Conservation (phyloP, 2,797 vertebrate genomes). For the Apodemus agrarius region DNA sequence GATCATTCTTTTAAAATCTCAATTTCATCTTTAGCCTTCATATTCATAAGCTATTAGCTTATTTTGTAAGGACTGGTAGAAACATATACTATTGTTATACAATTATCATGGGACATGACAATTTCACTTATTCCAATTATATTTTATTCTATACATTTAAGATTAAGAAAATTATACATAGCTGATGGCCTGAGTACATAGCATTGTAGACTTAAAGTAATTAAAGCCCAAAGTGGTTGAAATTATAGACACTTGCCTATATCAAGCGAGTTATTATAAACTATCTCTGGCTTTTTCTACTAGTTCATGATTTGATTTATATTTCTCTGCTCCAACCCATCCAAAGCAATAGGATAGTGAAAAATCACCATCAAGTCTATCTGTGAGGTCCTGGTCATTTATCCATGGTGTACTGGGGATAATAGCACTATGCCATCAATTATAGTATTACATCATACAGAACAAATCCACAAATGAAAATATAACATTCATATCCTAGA, state of each 20-base stretch:
- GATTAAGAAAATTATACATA: conserved; percentile 31
- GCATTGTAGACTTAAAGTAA: conserved; percentile 53
- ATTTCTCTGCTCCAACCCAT: neutral
- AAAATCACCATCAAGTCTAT: neutral
- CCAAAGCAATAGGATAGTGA: neutral
- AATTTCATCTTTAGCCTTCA: neutral
- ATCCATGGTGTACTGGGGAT: conserved; percentile 92
- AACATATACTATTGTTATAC: neutral
- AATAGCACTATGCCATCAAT: conserved; percentile 85
- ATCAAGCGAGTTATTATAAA: neutral
- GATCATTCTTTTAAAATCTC: neutral
- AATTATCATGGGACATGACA: neutral
- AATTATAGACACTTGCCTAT: conserved; percentile 38
- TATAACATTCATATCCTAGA: conserved; percentile 72
- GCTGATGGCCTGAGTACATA: conserved; percentile 1
- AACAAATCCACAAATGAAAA: conserved; percentile 84
- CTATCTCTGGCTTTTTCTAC: neutral
- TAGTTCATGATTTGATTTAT: neutral
- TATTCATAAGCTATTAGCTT: conserved; percentile 3
- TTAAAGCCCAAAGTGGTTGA: neutral
- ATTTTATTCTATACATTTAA: conserved; percentile 56
- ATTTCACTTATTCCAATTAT: conserved; percentile 35
- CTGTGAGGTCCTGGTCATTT: conserved; percentile 91
- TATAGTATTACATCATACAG: conserved; percentile 75
- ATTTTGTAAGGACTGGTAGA: neutral